Percentiles rank a stretch among this genome's conserved stretches.
Evolutionary conservation across 2,888 invertebrate species (phyloP).

Genomic region (Drosophila kanekoi): DNA sequence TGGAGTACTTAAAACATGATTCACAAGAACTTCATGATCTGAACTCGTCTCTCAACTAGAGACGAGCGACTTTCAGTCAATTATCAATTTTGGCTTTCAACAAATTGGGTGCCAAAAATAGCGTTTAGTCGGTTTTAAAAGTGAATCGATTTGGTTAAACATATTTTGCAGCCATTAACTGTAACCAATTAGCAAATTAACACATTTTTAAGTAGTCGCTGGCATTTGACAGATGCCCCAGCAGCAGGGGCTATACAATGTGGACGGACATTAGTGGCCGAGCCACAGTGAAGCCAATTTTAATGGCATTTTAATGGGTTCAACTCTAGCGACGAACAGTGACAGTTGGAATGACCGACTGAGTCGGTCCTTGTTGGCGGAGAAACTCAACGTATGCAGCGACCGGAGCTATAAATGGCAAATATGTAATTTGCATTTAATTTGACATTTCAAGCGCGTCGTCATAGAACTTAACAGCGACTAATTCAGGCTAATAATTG

Average conservation of each 20-base stretch:
- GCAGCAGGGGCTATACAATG: slow-evolving; percentile 44
- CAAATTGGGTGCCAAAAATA: slow-evolving; percentile 23
- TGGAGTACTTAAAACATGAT: slow-evolving; percentile 1
- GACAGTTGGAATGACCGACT: slow-evolving; percentile 25
- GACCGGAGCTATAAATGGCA: slow-evolving; percentile 53
- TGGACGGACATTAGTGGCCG: slow-evolving; percentile 47
- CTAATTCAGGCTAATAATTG: slow-evolving; percentile 44
- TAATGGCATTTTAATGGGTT: slow-evolving; percentile 74
- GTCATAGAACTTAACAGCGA: slow-evolving; percentile 20
- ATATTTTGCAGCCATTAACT: slow-evolving; percentile 32
- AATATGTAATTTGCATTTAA: slow-evolving; percentile 79
- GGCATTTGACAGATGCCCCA: slow-evolving; percentile 18
- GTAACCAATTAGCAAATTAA: slow-evolving; percentile 32
- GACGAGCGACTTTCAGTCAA: neutral
- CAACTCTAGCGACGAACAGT: slow-evolving; percentile 25
- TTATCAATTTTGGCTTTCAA: neutral
- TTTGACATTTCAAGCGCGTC: slow-evolving; percentile 72
- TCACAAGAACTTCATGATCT: slow-evolving; percentile 4
- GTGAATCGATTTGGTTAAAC: slow-evolving; percentile 28
- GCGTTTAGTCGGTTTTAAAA: slow-evolving; percentile 22
- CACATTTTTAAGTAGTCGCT: slow-evolving; percentile 32
- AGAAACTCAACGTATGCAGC: slow-evolving; percentile 5
- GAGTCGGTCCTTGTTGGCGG: slow-evolving; percentile 3
- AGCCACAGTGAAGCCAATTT: slow-evolving; percentile 54
- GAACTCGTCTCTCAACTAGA: neutral